Percentiles rank a stretch among this genome's conserved stretches.
Evolutionary conservation across 2,113 vertebrate species (phyloP).

Genomic region (Arizona elegans): DNA sequence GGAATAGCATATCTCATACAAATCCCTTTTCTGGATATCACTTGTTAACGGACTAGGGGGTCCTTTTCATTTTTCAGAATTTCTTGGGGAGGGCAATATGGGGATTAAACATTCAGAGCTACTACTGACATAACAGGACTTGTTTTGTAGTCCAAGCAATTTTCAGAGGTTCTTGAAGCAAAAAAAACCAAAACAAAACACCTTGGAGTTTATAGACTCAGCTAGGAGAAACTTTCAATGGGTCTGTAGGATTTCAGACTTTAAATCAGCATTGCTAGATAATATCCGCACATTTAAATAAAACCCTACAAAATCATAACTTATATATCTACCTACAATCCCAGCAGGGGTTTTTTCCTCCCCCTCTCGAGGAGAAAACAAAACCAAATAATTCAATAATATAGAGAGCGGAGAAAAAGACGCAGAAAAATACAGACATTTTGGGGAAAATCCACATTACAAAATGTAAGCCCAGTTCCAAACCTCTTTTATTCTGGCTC

Average conservation of each 20-base stretch:
- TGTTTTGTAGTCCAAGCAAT: conserved; percentile 53
- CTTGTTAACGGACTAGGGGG: conserved; percentile 35
- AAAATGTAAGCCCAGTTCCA: conserved; percentile 8
- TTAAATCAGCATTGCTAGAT: conserved; percentile 5
- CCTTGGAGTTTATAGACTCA: conserved; percentile 19
- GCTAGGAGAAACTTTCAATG: background rate
- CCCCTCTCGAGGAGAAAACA: conserved; percentile 2
- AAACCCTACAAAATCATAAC: conserved; percentile 29
- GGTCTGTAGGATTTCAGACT: conserved; percentile 18
- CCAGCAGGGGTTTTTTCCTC: background rate
- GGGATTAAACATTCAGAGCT: conserved; percentile 48
- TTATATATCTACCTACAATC: background rate
- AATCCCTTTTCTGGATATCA: conserved; percentile 21
- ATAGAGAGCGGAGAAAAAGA: conserved; percentile 7
- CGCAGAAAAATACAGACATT: conserved; percentile 34
- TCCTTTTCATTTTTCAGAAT: conserved; percentile 24
- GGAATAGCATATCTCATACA: conserved; percentile 24
- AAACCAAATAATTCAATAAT: conserved; percentile 43
- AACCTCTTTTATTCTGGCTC: background rate
- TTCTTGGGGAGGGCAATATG: conserved; percentile 20
- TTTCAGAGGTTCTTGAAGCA: conserved; percentile 38
- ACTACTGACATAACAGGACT: conserved; percentile 47
- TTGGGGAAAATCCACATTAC: conserved; percentile 31
- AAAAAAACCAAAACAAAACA: background rate
- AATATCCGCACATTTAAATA: background rate